Evolutionary conservation across 2,888 invertebrate species (phyloP).

Genomic region (Melanargia galathea): DNA sequence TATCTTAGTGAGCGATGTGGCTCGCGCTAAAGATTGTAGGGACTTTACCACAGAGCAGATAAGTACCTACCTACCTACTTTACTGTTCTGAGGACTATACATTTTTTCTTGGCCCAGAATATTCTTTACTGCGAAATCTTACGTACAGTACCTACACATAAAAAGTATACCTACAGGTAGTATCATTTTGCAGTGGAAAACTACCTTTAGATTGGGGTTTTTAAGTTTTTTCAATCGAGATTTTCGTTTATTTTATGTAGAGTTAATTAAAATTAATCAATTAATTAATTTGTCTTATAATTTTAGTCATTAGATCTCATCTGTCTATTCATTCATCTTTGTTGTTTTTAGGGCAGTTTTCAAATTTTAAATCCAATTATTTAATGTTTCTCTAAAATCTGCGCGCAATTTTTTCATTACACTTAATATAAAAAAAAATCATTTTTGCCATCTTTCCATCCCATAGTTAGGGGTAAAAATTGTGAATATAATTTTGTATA

Average conservation of each 20-base stretch:
- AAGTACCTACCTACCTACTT: no score
- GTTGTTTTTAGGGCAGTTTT: slow-evolving; percentile 12
- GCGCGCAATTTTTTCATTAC: no score
- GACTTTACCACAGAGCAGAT: no score
- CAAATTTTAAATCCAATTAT: neutral
- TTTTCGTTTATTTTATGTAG: slow-evolving; percentile 19
- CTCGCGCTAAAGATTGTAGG: no score
- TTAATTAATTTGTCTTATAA: slow-evolving; percentile 18
- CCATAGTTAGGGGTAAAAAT: no score
- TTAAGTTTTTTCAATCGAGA: slow-evolving; percentile 15
- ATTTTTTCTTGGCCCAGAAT: no score
- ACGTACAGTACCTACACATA: neutral
- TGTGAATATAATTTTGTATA: no score
- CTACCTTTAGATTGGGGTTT: neutral
- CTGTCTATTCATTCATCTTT: neutral
- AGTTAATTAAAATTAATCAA: neutral
- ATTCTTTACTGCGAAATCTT: neutral
- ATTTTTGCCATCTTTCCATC: no score
- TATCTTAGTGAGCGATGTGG: no score
- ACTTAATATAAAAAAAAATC: no score
- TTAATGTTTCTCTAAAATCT: neutral
- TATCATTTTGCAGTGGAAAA: neutral
- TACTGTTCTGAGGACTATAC: no score
- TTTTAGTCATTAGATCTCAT: slow-evolving; percentile 34
- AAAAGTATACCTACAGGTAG: no score